Evolutionary conservation across 2,113 vertebrate genomes (phyloP).

Genomic region (Calcarius ornatus): DNA sequence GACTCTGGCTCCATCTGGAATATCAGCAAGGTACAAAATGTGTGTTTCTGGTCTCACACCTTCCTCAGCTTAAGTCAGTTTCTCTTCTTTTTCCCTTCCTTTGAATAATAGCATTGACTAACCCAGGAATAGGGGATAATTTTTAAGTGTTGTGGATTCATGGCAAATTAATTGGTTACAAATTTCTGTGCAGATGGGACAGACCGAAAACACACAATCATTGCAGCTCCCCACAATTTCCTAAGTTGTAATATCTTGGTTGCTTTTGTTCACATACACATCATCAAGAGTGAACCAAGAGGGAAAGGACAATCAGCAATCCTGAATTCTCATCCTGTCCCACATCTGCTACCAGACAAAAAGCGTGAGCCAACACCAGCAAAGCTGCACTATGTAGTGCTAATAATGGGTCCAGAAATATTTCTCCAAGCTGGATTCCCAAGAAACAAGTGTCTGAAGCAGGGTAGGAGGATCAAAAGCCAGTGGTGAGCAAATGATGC

Average conservation of each 20-base stretch:
- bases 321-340: neutral
- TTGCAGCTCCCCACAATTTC: neutral
- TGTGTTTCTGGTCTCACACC: neutral
- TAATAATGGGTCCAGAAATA: neutral
- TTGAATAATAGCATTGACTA: neutral
- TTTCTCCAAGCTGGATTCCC: neutral
- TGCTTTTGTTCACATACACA: neutral
- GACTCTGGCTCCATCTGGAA: neutral
- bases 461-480: neutral
- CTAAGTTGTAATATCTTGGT: neutral
- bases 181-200: neutral
- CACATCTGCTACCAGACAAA: rapidly evolving
- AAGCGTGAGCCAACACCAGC: neutral
- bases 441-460: neutral
- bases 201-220: neutral
- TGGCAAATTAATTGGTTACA: neutral
- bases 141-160: neutral
- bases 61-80: neutral
- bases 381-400: neutral
- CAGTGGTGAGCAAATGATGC: neutral
- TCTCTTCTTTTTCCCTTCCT: neutral
- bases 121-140: neutral
- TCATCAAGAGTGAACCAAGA: neutral
- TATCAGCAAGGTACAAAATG: neutral
- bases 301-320: neutral